Evolutionary conservation across 2,113 vertebrate species (phyloP).

Genomic region (Lethenteron camtschaticum): DNA sequence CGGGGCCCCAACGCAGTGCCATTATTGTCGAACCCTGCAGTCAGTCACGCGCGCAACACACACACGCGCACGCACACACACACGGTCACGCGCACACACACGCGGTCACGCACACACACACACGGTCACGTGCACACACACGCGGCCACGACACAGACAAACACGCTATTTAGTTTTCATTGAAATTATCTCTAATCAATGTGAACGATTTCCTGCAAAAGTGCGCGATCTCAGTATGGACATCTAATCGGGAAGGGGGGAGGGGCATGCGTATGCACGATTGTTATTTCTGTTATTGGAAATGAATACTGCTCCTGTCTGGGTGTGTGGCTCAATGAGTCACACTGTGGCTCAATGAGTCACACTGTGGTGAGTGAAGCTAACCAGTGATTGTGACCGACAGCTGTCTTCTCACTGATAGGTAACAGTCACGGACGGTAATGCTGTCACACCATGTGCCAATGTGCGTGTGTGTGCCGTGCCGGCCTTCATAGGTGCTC

Average conservation of each 20-base stretch:
- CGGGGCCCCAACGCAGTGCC: slow-evolving; percentile 63
- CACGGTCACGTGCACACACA: neutral
- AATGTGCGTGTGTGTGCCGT: neutral
- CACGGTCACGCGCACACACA: too few species aligned
- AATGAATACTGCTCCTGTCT: too few species aligned
- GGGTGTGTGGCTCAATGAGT: too few species aligned
- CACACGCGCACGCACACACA: too few species aligned
- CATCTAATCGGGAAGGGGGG: neutral
- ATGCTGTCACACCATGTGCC: neutral
- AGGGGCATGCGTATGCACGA: neutral
- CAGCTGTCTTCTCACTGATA: too few species aligned
- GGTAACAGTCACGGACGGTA: neutral
- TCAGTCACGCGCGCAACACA: too few species aligned
- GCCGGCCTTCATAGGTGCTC: neutral
- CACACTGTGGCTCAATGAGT: neutral
- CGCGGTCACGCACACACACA: neutral
- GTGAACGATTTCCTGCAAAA: too few species aligned
- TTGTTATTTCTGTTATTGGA: too few species aligned
- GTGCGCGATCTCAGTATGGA: neutral
- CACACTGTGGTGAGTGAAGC: too few species aligned
- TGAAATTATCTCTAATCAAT: too few species aligned
- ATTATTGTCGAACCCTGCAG: slow-evolving; percentile 84
- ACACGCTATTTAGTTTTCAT: neutral
- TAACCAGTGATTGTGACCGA: too few species aligned
- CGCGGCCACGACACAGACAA: neutral